Percentiles rank a stretch among this genome's conserved stretches.
Conservation (phyloP, 2,113 vertebrate species). For the Nothoprocta pentlandii region DNA sequence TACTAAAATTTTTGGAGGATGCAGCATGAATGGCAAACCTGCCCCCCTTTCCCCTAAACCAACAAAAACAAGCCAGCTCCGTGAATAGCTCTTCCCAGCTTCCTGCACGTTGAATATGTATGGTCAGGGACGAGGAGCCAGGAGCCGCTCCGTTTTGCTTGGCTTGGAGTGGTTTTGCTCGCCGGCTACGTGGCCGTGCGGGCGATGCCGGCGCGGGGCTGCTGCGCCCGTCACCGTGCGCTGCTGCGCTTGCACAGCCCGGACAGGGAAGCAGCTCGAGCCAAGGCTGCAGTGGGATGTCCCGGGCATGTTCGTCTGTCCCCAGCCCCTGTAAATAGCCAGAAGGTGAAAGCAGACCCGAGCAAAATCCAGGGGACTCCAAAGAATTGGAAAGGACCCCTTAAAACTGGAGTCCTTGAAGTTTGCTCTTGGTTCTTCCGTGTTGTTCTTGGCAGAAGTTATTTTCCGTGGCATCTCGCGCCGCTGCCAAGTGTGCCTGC, state of each 20-base stretch:
- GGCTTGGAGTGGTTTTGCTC: conserved; percentile 72
- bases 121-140: conserved; percentile 63
- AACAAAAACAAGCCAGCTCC: conserved; percentile 66
- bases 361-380: neutral
- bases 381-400: neutral
- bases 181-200: conserved; percentile 52
- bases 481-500: conserved; percentile 12
- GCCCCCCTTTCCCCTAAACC: conserved; percentile 36
- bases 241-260: conserved; percentile 23
- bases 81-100: conserved; percentile 68
- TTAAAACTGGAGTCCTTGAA: neutral
- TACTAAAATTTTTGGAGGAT: conserved; percentile 49
- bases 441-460: neutral
- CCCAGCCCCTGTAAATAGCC: neutral
- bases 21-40: neutral
- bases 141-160: conserved; percentile 61
- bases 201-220: conserved; percentile 66
- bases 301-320: neutral
- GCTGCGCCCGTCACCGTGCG: conserved; percentile 46
- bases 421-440: neutral
- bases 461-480: neutral
- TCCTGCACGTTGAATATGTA: conserved; percentile 72
- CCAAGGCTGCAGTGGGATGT: neutral
- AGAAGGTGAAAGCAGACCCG: neutral
- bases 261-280: neutral